A percentile compares a stretch with the other conserved stretches of the same genome.
Conservation (phyloP, 2,888 invertebrate species). For the Rhagium mordax region DNA sequence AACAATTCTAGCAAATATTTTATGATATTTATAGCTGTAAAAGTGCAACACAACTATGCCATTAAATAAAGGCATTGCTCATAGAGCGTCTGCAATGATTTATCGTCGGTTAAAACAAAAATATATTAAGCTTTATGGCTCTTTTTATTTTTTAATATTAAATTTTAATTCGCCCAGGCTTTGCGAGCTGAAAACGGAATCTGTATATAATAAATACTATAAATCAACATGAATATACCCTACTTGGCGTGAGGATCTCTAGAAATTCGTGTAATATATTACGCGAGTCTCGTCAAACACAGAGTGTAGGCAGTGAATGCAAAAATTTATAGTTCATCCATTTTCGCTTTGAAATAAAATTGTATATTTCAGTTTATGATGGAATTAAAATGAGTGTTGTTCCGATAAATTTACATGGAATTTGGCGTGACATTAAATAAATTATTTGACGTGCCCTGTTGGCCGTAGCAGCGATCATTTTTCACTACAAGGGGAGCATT, state of each 20-base stretch:
- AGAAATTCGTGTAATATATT: constrained; percentile 51
- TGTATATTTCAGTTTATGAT: constrained; percentile 37
- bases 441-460: not conserved
- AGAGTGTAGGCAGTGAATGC: constrained; percentile 30
- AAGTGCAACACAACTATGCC: constrained; percentile 21
- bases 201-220: constrained; percentile 50
- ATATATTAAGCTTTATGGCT: constrained; percentile 21
- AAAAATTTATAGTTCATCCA: constrained; percentile 39
- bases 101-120: constrained; percentile 11
- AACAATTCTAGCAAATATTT: constrained; percentile 19
- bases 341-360: constrained; percentile 46
- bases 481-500: not conserved
- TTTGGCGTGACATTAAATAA: constrained; percentile 7
- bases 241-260: constrained; percentile 47
- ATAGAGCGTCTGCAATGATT: constrained; percentile 3
- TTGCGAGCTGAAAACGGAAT: constrained; percentile 23
- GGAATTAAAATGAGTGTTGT: constrained; percentile 30
- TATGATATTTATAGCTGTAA: constrained; percentile 15
- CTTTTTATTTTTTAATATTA: constrained; percentile 20
- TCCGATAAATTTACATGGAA: constrained; percentile 28
- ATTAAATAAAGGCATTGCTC: constrained; percentile 18
- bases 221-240: constrained; percentile 50
- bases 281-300: constrained; percentile 49
- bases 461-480: not conserved
- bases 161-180: constrained; percentile 12